Percentiles rank a stretch among this genome's conserved stretches.
Conservation (phyloP, 1,140 invertebrate genomes). For the Pomacea maculata region DNA sequence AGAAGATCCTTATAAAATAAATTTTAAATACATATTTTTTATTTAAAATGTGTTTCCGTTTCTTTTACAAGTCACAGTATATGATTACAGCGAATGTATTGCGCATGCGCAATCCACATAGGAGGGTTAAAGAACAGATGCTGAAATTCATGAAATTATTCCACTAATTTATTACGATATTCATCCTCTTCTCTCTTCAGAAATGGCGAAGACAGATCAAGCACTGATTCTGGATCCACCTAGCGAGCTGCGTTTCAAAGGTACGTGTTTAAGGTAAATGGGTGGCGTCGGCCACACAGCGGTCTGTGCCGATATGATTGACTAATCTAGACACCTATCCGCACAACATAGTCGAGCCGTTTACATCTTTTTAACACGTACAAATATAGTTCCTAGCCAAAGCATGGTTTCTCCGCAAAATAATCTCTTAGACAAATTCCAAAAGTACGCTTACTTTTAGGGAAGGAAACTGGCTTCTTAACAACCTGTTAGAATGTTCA, state of each 20-base stretch:
- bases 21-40: not conserved
- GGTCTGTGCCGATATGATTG: too few species aligned
- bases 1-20: not conserved
- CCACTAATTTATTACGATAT: slow-evolving; percentile 21
- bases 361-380: too few species aligned
- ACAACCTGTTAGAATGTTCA: too few species aligned
- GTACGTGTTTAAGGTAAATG: slow-evolving; percentile 46
- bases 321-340: too few species aligned
- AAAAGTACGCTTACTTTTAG: too few species aligned
- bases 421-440: too few species aligned
- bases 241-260: slow-evolving; percentile 66
- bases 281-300: too few species aligned
- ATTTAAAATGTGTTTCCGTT: not conserved
- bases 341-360: too few species aligned
- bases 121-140: slow-evolving; percentile 32
- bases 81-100: slow-evolving; percentile 24
- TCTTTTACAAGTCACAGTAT: slow-evolving; percentile 5
- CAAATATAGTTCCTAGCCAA: too few species aligned
- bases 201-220: slow-evolving; percentile 62
- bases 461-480: too few species aligned
- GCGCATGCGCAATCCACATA: slow-evolving; percentile 49
- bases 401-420: too few species aligned
- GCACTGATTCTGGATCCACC: slow-evolving; percentile 65
- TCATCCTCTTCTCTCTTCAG: not conserved
- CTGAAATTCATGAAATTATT: slow-evolving; percentile 26